phyloP scores from a whole-genome alignment of 2,888 invertebrate species.

The Microdon myrmicae region DNA sequence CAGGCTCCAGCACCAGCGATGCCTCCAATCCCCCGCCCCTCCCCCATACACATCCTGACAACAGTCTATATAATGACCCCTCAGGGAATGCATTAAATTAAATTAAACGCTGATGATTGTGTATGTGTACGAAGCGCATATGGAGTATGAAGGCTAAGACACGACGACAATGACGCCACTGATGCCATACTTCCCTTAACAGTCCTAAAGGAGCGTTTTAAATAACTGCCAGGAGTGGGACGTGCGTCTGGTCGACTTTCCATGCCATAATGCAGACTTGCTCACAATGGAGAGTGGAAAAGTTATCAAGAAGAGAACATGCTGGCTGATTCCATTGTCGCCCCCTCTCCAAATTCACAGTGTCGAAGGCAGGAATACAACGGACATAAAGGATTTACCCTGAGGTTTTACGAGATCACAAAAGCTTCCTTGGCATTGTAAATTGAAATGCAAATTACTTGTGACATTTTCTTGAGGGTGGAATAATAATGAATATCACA shows the following conservation, averaged over 20 bases:
- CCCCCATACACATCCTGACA: neutral
- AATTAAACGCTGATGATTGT: conserved; percentile 52
- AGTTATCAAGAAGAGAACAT: conserved; percentile 20
- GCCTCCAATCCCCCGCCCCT: neutral
- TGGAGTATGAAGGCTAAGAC: conserved; percentile 6
- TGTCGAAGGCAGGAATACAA: neutral
- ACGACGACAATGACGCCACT: conserved; percentile 43
- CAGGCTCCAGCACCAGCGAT: too few relatives aligned
- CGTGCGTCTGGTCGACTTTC: too few relatives aligned
- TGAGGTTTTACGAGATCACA: conserved; percentile 40
- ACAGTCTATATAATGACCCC: conserved; percentile 33
- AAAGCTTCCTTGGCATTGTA: conserved; percentile 49
- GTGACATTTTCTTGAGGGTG: conserved; percentile 29
- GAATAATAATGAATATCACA: conserved; percentile 13
- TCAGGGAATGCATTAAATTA: conserved; percentile 51
- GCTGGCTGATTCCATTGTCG: too few relatives aligned
- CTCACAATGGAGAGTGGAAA: conserved; percentile 20
- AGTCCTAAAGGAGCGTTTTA: conserved; percentile 37
- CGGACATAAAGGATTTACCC: conserved; percentile 21
- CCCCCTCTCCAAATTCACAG: too few relatives aligned
- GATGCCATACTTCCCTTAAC: conserved; percentile 47
- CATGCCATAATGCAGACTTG: conserved; percentile 27
- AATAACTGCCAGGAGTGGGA: conserved; percentile 7
- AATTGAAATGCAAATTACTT: conserved; percentile 51
- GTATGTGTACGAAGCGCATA: conserved; percentile 26